Evolutionary conservation across 2,113 vertebrate species (phyloP).

Genomic region (Platichthys flesus): DNA sequence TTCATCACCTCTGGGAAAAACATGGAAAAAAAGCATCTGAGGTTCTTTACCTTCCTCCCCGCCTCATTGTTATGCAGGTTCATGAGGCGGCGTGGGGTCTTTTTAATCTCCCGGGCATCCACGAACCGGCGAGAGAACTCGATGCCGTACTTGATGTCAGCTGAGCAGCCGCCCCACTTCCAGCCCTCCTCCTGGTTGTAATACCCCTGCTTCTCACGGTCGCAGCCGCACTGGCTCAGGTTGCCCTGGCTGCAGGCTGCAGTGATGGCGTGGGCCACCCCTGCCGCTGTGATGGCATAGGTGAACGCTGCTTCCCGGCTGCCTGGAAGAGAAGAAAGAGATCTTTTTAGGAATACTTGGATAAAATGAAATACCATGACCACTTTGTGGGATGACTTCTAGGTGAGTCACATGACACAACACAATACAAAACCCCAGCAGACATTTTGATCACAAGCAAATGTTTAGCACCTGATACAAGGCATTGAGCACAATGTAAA

Average conservation of each 20-base stretch:
- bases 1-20: no score
- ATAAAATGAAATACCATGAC: background rate
- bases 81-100: slow-evolving; percentile 97
- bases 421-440: background rate
- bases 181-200: slow-evolving; percentile 98
- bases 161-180: slow-evolving; percentile 99
- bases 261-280: slow-evolving; percentile 95
- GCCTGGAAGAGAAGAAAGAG: slow-evolving; percentile 84
- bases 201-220: slow-evolving; percentile 98
- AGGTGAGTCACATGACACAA: background rate
- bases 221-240: slow-evolving; percentile 97
- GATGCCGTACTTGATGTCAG: slow-evolving; percentile 98
- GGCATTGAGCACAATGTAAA: background rate
- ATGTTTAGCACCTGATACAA: background rate
- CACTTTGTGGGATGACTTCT: background rate
- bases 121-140: slow-evolving; percentile 98
- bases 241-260: slow-evolving; percentile 99
- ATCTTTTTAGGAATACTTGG: slow-evolving; percentile 18
- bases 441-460: background rate
- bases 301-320: slow-evolving; percentile 98
- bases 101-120: slow-evolving; percentile 97
- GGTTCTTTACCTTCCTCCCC: slow-evolving; percentile 94
- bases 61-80: slow-evolving; percentile 99
- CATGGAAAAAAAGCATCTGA: slow-evolving; percentile 1
- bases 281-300: slow-evolving; percentile 97